Evolutionary conservation across 2,797 vertebrate genomes (phyloP).

Genomic region (Podargus strigoides): DNA sequence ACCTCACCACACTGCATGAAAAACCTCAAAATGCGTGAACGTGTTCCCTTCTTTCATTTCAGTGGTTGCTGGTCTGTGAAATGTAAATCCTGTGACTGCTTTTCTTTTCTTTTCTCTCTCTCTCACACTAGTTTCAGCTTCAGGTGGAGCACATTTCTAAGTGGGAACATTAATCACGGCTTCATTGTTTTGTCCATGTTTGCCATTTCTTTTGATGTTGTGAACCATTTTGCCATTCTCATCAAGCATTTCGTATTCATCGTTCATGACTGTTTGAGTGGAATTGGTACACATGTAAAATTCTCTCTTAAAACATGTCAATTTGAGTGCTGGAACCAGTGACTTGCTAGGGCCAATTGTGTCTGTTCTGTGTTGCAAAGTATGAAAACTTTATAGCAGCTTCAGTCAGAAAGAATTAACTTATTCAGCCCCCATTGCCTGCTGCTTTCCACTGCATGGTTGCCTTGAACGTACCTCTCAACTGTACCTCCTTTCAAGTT

Average conservation of each 20-base stretch:
- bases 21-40: not conserved
- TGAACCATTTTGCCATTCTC: conserved; percentile 55
- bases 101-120: not conserved
- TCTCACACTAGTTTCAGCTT: conserved; percentile 25
- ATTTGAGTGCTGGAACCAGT: conserved; percentile 33
- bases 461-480: conserved; percentile 70
- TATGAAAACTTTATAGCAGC: conserved; percentile 68
- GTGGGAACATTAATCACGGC: conserved; percentile 42
- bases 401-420: conserved; percentile 11
- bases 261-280: conserved; percentile 42
- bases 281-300: conserved; percentile 26
- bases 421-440: conserved; percentile 54
- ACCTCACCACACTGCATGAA: conserved; percentile 69
- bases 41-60: conserved; percentile 31
- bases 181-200: conserved; percentile 59
- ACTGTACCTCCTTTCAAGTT: conserved; percentile 38
- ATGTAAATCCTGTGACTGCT: conserved; percentile 55
- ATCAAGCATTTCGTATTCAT: conserved; percentile 55
- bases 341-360: conserved; percentile 9
- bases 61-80: conserved; percentile 66
- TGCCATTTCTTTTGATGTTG: conserved; percentile 54
- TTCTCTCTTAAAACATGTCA: not conserved
- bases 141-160: conserved; percentile 41
- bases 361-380: conserved; percentile 73
- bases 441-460: conserved; percentile 68